Percentiles rank a stretch among this genome's conserved stretches.
phyloP scores from a whole-genome alignment of 1,140 invertebrate genomes.

The Drosophila takahashii region DNA sequence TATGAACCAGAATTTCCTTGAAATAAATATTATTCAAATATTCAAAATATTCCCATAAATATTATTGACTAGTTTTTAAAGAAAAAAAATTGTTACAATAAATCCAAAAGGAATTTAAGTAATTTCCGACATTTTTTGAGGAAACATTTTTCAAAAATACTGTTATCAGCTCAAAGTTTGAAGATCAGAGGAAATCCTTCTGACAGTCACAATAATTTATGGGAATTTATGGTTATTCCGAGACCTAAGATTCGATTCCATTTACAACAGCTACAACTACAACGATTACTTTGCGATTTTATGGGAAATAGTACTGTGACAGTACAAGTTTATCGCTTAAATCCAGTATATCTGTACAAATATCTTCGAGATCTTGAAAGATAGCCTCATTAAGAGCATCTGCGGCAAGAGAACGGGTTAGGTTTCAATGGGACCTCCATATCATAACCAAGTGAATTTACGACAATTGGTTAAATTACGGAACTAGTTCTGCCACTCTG shows the following conservation, averaged over 20 bases:
- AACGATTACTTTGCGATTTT: not conserved
- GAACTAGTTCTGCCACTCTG: conserved; percentile 12
- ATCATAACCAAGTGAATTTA: conserved; percentile 36
- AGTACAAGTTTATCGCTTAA: not conserved
- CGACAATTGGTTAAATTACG: conserved; percentile 15
- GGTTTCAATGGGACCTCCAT: not conserved
- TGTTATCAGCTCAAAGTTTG: too few relatives aligned
- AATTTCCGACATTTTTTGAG: too few relatives aligned
- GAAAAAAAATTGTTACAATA: too few relatives aligned
- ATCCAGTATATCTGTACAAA: not conserved
- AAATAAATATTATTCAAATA: too few relatives aligned
- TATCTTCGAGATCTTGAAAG: conserved; percentile 1
- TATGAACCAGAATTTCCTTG: too few relatives aligned
- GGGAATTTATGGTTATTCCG: too few relatives aligned
- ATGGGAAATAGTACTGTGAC: not conserved
- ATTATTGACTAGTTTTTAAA: too few relatives aligned
- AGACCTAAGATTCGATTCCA: not conserved
- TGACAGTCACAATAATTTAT: too few relatives aligned
- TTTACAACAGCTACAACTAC: not conserved
- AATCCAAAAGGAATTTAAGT: too few relatives aligned
- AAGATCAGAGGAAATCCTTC: too few relatives aligned
- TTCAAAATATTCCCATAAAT: too few relatives aligned
- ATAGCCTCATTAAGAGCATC: not conserved
- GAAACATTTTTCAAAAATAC: too few relatives aligned
- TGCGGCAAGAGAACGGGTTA: not conserved